Percentiles rank a stretch among this genome's conserved stretches.
These are phyloP conservation scores for Liparis tanakae DNA, from an alignment of 2,797 vertebrate genomes.

Conservation along the genomic window DNA sequence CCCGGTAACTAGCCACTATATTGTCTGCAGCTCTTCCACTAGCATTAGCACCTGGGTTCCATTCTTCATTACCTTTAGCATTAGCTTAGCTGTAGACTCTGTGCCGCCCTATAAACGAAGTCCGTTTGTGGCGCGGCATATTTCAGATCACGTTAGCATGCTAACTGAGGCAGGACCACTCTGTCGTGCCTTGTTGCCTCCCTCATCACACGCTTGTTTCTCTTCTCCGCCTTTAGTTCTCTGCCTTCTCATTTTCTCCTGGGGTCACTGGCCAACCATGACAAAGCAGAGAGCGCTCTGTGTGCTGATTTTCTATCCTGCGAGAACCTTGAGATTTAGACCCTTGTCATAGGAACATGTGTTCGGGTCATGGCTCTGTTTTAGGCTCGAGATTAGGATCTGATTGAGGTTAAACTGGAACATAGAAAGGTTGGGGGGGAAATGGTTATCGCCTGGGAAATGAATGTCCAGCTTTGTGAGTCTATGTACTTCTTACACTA, in stretches of 20 bases:
- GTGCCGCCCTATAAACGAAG: constrained; percentile 66
- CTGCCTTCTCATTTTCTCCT: constrained; percentile 48
- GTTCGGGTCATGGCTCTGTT: constrained; percentile 10
- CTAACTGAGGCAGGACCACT: constrained; percentile 63
- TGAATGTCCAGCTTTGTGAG: constrained; percentile 19
- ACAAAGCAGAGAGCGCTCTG: constrained; percentile 34
- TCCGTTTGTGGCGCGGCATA: constrained; percentile 50
- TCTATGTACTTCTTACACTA: neutral
- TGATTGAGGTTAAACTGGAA: constrained; percentile 12
- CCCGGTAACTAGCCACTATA: constrained; percentile 50
- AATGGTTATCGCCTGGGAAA: constrained; percentile 7
- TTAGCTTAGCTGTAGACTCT: constrained; percentile 54
- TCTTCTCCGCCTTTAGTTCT: constrained; percentile 40
- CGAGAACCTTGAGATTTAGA: constrained; percentile 25
- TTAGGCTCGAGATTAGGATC: constrained; percentile 6
- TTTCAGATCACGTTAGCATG: constrained; percentile 64
- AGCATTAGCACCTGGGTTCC: constrained; percentile 55
- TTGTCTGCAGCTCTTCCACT: constrained; percentile 49
- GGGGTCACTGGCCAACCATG: constrained; percentile 69
- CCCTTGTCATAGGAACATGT: constrained; percentile 21
- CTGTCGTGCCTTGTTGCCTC: constrained; percentile 69
- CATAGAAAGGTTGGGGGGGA: constrained; percentile 37
- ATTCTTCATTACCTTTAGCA: constrained; percentile 62
- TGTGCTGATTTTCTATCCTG: constrained; percentile 28
- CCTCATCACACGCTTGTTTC: constrained; percentile 67